Conservation (phyloP, 2,797 vertebrate species). For the Coluber constrictor region DNA sequence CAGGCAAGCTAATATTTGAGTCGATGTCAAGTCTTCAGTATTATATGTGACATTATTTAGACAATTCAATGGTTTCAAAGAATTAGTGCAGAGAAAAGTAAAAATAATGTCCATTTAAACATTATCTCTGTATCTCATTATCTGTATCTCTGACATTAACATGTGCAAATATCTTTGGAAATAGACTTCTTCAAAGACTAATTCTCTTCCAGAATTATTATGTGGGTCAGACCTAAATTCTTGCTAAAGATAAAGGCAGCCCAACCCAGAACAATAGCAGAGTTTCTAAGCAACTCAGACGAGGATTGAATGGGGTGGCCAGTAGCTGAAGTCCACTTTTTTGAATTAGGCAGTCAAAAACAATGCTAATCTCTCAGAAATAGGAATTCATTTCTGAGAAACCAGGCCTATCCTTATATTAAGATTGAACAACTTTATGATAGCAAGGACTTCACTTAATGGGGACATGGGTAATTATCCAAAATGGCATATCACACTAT, state of each 20-base stretch:
- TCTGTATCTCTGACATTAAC: too few relatives aligned
- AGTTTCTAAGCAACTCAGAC: not conserved
- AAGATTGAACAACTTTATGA: not conserved
- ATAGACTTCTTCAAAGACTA: not conserved
- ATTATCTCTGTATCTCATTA: too few relatives aligned
- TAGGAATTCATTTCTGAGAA: not conserved
- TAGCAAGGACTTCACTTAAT: not conserved
- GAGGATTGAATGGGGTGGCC: not conserved
- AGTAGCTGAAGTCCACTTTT: not conserved
- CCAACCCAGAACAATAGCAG: not conserved
- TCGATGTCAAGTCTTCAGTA: not conserved
- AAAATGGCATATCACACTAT: not conserved
- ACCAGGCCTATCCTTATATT: not conserved
- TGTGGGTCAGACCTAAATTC: not conserved
- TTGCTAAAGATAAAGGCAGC: not conserved
- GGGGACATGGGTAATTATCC: not conserved
- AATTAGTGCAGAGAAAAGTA: not conserved
- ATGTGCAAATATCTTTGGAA: too few relatives aligned
- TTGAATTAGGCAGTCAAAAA: not conserved
- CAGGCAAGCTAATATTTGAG: constrained; percentile 65
- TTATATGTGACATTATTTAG: not conserved
- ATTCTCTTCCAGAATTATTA: not conserved
- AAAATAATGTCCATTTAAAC: not conserved
- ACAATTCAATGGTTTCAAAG: not conserved
- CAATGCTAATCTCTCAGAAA: not conserved